phyloP scores from a whole-genome alignment of 2,797 vertebrate species.

The Arnoldichthys spilopterus region DNA sequence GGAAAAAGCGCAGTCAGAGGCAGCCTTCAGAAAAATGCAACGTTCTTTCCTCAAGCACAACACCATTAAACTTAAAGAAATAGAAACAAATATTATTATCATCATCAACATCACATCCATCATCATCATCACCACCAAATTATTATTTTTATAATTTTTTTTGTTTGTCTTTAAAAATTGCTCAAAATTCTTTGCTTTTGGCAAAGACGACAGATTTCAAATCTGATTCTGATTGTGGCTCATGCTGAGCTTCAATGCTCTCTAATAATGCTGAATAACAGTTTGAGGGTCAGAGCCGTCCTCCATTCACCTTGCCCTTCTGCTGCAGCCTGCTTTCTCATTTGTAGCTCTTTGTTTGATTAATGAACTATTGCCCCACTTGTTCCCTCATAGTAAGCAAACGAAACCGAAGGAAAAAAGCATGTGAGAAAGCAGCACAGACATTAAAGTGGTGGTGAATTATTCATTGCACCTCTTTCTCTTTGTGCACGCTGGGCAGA shows the following conservation, averaged over 20 bases:
- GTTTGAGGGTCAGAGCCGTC: background rate
- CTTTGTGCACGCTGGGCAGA: constrained; percentile 50
- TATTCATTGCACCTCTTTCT: constrained; percentile 56
- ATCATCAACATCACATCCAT: too few relatives aligned
- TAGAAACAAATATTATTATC: too few relatives aligned
- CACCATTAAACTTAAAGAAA: background rate
- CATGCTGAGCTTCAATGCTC: background rate
- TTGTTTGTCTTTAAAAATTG: background rate
- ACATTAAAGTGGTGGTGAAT: constrained; percentile 63
- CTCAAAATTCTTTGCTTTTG: background rate
- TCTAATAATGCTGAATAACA: background rate
- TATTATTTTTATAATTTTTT: background rate
- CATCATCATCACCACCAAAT: too few relatives aligned
- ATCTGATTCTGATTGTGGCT: background rate
- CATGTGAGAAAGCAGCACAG: constrained; percentile 76
- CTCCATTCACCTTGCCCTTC: constrained; percentile 12
- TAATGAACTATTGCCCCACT: constrained; percentile 49
- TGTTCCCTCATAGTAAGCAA: constrained; percentile 42
- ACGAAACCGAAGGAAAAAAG: constrained; percentile 35
- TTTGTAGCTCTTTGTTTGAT: constrained; percentile 31
- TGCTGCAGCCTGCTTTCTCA: background rate
- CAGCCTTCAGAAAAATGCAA: background rate
- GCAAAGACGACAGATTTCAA: background rate
- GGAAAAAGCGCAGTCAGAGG: too few relatives aligned
- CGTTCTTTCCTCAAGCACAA: background rate